Evolutionary conservation across 1,140 invertebrate species (phyloP).

Genomic region (Zaprionus vittiger): DNA sequence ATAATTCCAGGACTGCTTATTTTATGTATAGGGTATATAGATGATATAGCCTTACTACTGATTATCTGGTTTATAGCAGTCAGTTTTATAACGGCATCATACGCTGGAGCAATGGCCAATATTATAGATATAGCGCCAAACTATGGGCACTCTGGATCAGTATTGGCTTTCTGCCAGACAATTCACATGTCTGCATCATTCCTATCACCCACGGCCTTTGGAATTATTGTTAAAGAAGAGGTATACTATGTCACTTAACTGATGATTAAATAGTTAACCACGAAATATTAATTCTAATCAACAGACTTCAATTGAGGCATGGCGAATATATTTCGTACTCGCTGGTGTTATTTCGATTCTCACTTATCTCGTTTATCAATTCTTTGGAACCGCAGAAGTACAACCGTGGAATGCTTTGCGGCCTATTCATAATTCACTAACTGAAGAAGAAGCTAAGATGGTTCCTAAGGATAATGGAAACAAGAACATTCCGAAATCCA

Average conservation of each 20-base stretch:
- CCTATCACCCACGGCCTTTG: constrained; percentile 88
- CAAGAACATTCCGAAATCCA: constrained; percentile 30
- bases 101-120: constrained; percentile 91
- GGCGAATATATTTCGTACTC: constrained; percentile 90
- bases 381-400: constrained; percentile 88
- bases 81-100: constrained; percentile 89
- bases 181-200: constrained; percentile 91
- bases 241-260: neutral
- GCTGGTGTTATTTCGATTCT: constrained; percentile 87
- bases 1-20: constrained; percentile 89
- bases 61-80: constrained; percentile 89
- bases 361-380: constrained; percentile 89
- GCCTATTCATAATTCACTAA: neutral
- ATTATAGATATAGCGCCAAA: constrained; percentile 91
- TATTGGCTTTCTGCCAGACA: constrained; percentile 90
- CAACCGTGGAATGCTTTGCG: constrained; percentile 86
- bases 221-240: constrained; percentile 86
- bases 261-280: neutral
- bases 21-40: constrained; percentile 88
- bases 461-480: constrained; percentile 21
- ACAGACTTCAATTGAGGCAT: constrained; percentile 86
- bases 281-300: neutral
- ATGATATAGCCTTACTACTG: constrained; percentile 87
- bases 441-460: constrained; percentile 28
- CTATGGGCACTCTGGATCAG: constrained; percentile 87